Evolutionary conservation across 2,113 vertebrate species (phyloP).

Genomic region (Erpornis zantholeuca): DNA sequence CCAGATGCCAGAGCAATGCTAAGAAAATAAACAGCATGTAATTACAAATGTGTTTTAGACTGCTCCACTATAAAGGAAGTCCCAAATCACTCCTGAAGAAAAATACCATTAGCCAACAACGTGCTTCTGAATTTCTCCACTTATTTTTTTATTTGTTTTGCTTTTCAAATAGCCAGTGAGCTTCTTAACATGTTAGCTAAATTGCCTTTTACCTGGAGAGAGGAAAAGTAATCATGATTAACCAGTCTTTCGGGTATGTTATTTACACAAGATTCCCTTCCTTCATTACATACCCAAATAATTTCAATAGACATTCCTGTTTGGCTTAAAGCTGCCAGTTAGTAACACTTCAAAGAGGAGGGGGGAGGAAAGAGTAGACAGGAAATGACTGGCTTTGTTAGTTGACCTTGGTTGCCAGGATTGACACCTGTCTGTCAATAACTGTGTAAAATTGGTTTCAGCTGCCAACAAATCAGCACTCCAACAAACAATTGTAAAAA

Average conservation of each 20-base stretch:
- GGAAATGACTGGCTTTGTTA: neutral
- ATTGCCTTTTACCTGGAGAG: neutral
- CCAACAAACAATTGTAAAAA: neutral
- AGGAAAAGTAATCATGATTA: neutral
- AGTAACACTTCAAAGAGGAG: neutral
- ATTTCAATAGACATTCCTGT: neutral
- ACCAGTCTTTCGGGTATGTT: neutral
- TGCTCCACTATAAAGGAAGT: neutral
- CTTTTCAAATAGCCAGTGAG: neutral
- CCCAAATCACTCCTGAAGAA: neutral
- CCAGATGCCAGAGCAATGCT: neutral
- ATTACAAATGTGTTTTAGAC: neutral
- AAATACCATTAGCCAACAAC: neutral
- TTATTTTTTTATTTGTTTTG: neutral
- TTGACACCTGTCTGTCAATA: neutral
- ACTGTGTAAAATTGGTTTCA: neutral
- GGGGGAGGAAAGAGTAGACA: fast-evolving
- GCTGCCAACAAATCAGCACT: neutral
- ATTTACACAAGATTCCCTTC: neutral
- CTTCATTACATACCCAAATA: neutral
- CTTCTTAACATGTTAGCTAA: neutral
- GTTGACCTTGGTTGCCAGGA: constrained; percentile 8
- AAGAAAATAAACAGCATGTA: neutral
- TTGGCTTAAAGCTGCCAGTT: constrained; percentile 10
- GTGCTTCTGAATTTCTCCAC: neutral